Base-by-base conservation (phyloP, 37 sponge, comb jelly and placozoan genomes). In the Mnemiopsis leidyi region DNA sequence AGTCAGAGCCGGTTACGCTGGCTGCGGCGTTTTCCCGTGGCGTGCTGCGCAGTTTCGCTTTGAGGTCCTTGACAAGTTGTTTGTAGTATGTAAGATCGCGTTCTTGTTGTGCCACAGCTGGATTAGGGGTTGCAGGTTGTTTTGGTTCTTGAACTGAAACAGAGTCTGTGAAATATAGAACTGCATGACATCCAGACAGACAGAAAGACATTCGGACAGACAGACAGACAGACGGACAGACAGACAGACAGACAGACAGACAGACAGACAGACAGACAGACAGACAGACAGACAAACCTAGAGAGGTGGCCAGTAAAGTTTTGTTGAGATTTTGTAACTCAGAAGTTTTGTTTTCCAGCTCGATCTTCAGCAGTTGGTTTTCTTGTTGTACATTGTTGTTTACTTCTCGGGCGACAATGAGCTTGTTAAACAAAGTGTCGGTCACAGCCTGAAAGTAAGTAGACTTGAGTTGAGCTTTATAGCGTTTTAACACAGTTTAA, bases 21-120 rank as follows among this genome's bases (percentile, higher is more conserved):
- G 79, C 79, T 25, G 23, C 73, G 36, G 79, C 1, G 79, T 77
- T 77, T 33, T 77, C 79, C 0, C 79, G 79, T 13, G 79, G 79
- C 35, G 32, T 16, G 32, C 61, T 29, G 40, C 90, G 90, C 25
- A 85, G 48, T 61, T 40, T 85, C 48, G 33, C n/a, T 61, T 85
- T 85, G 26, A 85, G 90, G 7, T 38, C 61, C 30, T 33, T 28
- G n/a, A 40, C 61, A 2, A 85, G 90, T 29, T 85, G 90, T 26
- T 85, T 85, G 90, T 85, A 85, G 90, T 85, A 85, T 1, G 24
- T 3, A 3, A 85, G 29, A 21, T 85, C 90, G 0, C 90, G 40
- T 39, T 85, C 90, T 18, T 26, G 24, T 39, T 85, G 90, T 1
- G 61, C 61, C 28, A 85, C 24, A 1, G 24, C 36, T 23, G 90